Conservation (phyloP, 2,888 invertebrate genomes). For the Zygogramma bicolorata region DNA sequence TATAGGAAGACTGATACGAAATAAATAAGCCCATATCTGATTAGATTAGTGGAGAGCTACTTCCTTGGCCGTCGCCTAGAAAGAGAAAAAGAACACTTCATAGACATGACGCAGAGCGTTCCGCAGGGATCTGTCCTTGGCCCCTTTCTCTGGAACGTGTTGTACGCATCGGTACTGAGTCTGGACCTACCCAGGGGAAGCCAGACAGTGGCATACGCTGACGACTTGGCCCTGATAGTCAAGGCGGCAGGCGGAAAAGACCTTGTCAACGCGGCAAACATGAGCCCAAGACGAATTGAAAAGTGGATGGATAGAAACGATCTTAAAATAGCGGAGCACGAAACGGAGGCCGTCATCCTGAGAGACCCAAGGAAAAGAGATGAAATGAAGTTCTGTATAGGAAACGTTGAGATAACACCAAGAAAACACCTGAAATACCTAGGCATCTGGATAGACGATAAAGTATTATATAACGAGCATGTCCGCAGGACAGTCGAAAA, state of each 20-base stretch:
- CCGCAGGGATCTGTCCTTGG: conserved; percentile 30
- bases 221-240: conserved; percentile 19
- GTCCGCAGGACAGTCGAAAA: too few species aligned
- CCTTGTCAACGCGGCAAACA: too few species aligned
- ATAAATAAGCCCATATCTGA: background rate
- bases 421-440: background rate
- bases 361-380: conserved; percentile 1
- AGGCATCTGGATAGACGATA: background rate
- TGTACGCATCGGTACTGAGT: conserved; percentile 20
- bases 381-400: background rate
- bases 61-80: background rate
- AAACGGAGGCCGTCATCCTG: background rate
- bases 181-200: background rate
- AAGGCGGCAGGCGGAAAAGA: background rate
- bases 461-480: too few species aligned
- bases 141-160: conserved; percentile 23
- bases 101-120: conserved; percentile 15
- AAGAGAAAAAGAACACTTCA: background rate
- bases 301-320: background rate
- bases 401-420: background rate
- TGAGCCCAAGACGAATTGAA: background rate
- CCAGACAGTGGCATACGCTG: conserved; percentile 22
- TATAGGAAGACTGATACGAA: background rate
- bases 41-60: background rate
- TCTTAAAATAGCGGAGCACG: too few species aligned